Base-by-base conservation (phyloP, 2,797 vertebrate species). In the Lutjanus argentimaculatus region DNA sequence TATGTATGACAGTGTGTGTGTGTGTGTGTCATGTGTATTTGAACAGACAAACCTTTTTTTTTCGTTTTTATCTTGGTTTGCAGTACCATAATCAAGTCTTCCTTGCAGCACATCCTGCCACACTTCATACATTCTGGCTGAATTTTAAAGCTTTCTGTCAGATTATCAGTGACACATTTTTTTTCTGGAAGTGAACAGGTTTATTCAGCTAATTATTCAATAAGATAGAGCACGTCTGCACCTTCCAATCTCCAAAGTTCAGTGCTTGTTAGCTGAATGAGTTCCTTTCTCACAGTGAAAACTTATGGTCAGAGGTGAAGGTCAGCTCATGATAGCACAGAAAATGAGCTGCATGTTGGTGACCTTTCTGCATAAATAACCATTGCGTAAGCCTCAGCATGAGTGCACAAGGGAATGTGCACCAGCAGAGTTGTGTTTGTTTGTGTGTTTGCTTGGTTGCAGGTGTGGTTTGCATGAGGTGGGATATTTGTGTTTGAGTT, bases 301-400 rank as follows among this genome's bases (percentile, higher is more conserved):
- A 49, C 16, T 0, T 12, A 62, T 4, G 17, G 14, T 43, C 56
- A 40, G 7, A 62, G 73, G 43, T 80, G 45, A 71, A 57, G 57
- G 67, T 72, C 42, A 56, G 2, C 6, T 55, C 8, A 19, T 12
- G 25, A 49, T 45, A 7, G 1, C n/a, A 25, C 10, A 10, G n/a
- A 68, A 52, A 64, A 30, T 0, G 8, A 61, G 40, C 2, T n/a
- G 19, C 53, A 51, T 58, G 48, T 59, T 40, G 13, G 1, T 72
- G 65, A 74, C 69, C 48, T 82, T 51, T 68, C 40, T 64, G 59
- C 67, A 53, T 22, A 67, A 56, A 67, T 36, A 73, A 30, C 49
- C 6, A 1, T 57, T 58, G 57, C 69, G 48, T 67, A 61, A 84
- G 51, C 25, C 53, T 25, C 71, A 30, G 55, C 10, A 0, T 56